Percentiles rank a stretch among this genome's conserved stretches.
Evolutionary conservation across 2,797 vertebrate genomes (phyloP).

Genomic region (Epinephelus awoara): DNA sequence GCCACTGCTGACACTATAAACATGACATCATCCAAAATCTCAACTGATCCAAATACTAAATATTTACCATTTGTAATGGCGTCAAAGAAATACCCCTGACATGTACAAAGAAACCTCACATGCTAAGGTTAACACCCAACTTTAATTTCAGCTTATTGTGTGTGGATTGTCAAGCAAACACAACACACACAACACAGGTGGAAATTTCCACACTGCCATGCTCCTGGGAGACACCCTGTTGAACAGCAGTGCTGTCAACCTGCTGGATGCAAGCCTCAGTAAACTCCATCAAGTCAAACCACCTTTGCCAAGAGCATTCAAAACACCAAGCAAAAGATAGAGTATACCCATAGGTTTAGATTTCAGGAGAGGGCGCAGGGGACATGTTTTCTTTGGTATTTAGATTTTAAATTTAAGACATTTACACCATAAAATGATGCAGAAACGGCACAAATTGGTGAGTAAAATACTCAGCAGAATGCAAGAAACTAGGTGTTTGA

Average conservation of each 20-base stretch:
- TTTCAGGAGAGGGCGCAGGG: too few species aligned
- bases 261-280: not conserved
- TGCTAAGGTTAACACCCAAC: not conserved
- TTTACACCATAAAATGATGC: too few species aligned
- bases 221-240: constrained; percentile 5
- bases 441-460: too few species aligned
- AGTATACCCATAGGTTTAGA: not conserved
- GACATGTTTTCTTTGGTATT: too few species aligned
- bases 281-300: constrained; percentile 7
- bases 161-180: constrained; percentile 1
- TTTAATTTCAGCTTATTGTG: not conserved
- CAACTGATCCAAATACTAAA: constrained; percentile 19
- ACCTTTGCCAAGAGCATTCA: not conserved
- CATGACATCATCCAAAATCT: constrained; percentile 22
- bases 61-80: not conserved
- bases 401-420: too few species aligned
- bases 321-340: not conserved
- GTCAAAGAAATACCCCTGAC: not conserved
- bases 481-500: too few species aligned
- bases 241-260: not conserved
- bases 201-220: constrained; percentile 23
- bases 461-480: too few species aligned
- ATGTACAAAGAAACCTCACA: not conserved
- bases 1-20: constrained; percentile 37
- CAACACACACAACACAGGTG: not conserved